Base-by-base conservation (phyloP, 2,797 vertebrate genomes). In the Fringilla coelebs region DNA sequence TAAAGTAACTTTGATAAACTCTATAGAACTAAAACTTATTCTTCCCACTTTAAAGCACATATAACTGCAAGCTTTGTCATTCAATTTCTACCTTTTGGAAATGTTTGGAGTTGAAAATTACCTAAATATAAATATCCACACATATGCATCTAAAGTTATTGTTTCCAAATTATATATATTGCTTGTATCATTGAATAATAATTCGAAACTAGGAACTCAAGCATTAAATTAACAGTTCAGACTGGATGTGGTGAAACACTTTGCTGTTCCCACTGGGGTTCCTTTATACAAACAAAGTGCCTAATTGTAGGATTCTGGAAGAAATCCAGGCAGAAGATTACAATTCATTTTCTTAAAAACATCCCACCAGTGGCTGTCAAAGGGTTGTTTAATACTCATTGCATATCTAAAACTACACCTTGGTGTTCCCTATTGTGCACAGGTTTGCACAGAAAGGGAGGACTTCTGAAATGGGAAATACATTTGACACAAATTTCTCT, bases 301-400 rank as follows among this genome's bases (percentile, higher is more conserved):
- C 61, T 88, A 83, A 79, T n/a, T 51, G 41, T 46, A 78, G 43
- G 75, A 80, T 71, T 51, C 46, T 89, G 73, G 75, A 92, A 68
- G 58, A 83, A 95, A 96, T 63, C 84, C 92, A 96, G 67, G 73
- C 73, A 95, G 66, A 92, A 85, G 81, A 92, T 86, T 88, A 85
- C 84, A 94, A 94, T 72, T 80, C 43, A 93, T 75, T 88, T 89
- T 66, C 76, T 70, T 84, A 73, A 88, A 91, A 81, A 78, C 62
- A 79, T 52, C 70, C 38, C 76, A 89, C 29, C 76, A 52, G 58
- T 11, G 62, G 70, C 29, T 63, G 58, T 55, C 72, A 86, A 68
- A 91, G 54, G 13, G 43, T 40, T 75, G 46, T 65, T 85, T 80
- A 80, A 87, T 22, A 48, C 19, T 83, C 70, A 52, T 40, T 85